A percentile compares a stretch with the other conserved stretches of the same genome.
phyloP scores from a whole-genome alignment of 2,113 vertebrate species.

The Dipodomys ordii region DNA sequence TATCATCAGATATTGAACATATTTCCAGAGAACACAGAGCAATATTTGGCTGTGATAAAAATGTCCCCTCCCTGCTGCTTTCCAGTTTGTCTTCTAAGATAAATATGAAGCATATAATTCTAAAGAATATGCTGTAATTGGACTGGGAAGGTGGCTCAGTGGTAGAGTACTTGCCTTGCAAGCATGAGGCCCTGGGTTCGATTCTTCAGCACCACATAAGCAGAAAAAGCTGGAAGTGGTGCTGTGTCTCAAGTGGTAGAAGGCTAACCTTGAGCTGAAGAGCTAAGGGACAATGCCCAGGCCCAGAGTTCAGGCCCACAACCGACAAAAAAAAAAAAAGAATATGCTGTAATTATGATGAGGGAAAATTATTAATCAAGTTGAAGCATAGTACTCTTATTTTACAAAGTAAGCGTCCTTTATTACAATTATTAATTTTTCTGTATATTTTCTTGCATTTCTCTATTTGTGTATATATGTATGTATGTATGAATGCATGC shows the following conservation, averaged over 20 bases:
- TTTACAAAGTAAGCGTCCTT: slow-evolving; percentile 37
- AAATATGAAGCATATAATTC: slow-evolving; percentile 33
- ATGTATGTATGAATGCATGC: too few species aligned
- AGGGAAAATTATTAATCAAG: neutral
- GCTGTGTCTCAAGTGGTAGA: too few species aligned
- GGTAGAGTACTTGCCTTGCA: too few species aligned
- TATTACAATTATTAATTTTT: slow-evolving; percentile 42
- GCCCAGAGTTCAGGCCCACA: too few species aligned
- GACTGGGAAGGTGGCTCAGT: too few species aligned
- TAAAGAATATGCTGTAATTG: neutral
- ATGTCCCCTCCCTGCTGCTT: neutral
- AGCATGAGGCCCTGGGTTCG: too few species aligned
- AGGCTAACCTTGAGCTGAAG: too few species aligned
- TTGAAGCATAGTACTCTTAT: neutral
- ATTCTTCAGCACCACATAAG: too few species aligned
- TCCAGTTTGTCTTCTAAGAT: slow-evolving; percentile 34
- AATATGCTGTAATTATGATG: neutral
- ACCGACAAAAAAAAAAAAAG: too few species aligned
- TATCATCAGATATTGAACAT: slow-evolving; percentile 38
- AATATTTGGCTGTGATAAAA: slow-evolving; percentile 6
- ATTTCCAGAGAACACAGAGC: neutral
- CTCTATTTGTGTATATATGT: too few species aligned
- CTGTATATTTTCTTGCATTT: neutral
- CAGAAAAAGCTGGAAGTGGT: too few species aligned
- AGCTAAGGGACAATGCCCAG: too few species aligned